Evolutionary conservation across 2,113 vertebrate species (phyloP).

Genomic region (Hemicordylus capensis): DNA sequence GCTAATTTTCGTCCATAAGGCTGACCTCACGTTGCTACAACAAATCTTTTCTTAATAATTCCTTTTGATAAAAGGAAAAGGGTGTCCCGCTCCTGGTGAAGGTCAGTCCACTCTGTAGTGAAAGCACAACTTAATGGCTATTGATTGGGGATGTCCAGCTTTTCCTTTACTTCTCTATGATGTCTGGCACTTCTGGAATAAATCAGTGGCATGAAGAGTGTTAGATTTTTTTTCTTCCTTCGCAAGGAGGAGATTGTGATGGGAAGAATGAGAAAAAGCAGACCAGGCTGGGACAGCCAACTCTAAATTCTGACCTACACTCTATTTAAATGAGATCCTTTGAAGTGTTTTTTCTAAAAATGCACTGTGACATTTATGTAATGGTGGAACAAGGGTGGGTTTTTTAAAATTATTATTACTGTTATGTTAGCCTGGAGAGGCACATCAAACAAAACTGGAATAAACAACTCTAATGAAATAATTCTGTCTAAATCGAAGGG

Average conservation of each 20-base stretch:
- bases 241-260: neutral
- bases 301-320: conserved; percentile 1
- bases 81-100: neutral
- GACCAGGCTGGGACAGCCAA: neutral
- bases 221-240: no score
- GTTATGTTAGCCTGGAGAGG: neutral
- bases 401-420: neutral
- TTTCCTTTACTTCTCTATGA: conserved; percentile 14
- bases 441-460: conserved; percentile 19
- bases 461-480: conserved; percentile 29
- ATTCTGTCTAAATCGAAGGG: conserved; percentile 33
- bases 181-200: conserved; percentile 32
- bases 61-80: neutral
- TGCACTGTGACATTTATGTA: conserved; percentile 1
- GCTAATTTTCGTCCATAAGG: conserved; percentile 4
- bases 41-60: neutral
- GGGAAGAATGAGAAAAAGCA: neutral
- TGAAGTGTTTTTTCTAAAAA: conserved; percentile 36
- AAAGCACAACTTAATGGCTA: conserved; percentile 29
- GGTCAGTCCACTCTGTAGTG: neutral
- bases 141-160: conserved; percentile 17
- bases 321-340: conserved; percentile 38
- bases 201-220: conserved; percentile 11
- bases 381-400: neutral
- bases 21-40: neutral